Evolutionary conservation across 1,140 invertebrate species (phyloP).

Genomic region (Sarcophaga peregrina): DNA sequence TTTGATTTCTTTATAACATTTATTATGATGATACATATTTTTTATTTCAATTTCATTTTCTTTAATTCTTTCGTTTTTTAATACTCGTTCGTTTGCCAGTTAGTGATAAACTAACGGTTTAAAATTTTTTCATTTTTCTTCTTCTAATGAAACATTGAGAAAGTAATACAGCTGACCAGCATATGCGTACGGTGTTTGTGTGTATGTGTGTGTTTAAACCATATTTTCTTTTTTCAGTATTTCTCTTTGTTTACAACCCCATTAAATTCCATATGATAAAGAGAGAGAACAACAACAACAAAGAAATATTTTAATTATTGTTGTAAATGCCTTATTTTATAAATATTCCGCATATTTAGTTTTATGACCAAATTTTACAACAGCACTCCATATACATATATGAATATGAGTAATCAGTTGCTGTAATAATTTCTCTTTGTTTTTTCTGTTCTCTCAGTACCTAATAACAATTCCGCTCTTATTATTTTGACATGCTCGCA

Average conservation of each 20-base stretch:
- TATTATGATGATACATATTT: constrained; percentile 5
- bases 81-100: background rate
- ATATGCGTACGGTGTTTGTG: background rate
- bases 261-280: background rate
- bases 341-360: background rate
- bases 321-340: background rate
- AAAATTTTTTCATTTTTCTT: constrained; percentile 3
- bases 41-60: background rate
- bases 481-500: no score
- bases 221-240: background rate
- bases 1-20: constrained; percentile 1
- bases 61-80: background rate
- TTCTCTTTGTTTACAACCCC: background rate
- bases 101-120: constrained; percentile 24
- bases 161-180: background rate
- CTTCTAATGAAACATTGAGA: background rate
- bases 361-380: no score
- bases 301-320: background rate
- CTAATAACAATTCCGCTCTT: no score
- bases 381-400: no score
- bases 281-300: background rate
- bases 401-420: no score
- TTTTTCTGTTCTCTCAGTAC: no score
- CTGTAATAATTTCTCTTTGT: no score
- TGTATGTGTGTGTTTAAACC: background rate